phyloP scores from a whole-genome alignment of 30 jellyfish, hydroid and myxozoan species.

The Aurelia aurita complex sp. Pacific region DNA sequence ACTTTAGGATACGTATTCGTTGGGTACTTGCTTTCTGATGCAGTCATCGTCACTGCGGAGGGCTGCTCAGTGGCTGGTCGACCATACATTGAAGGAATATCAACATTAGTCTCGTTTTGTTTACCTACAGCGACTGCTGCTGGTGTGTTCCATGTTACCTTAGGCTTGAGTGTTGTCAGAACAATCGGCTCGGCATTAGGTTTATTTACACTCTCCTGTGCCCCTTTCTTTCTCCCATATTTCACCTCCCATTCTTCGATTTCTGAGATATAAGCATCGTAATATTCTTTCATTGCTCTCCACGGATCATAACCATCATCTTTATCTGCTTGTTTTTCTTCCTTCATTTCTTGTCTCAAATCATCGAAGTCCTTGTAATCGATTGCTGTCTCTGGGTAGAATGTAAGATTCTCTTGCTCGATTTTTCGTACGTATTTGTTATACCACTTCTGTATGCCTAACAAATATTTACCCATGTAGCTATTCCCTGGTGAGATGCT shows the following conservation, averaged over 20 bases:
- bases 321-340: slow-evolving; percentile 54
- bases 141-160: slow-evolving; percentile 54
- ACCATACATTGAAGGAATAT: slow-evolving; percentile 28
- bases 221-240: slow-evolving; percentile 43
- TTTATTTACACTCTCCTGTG: slow-evolving; percentile 56
- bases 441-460: slow-evolving; percentile 60
- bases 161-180: slow-evolving; percentile 30
- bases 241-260: slow-evolving; percentile 65
- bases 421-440: slow-evolving; percentile 47
- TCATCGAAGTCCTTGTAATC: slow-evolving; percentile 31
- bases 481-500: slow-evolving; percentile 50
- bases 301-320: slow-evolving; percentile 63
- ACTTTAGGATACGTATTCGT: slow-evolving; percentile 10
- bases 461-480: slow-evolving; percentile 26
- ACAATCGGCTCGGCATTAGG: slow-evolving; percentile 20
- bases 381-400: slow-evolving; percentile 58
- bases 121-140: slow-evolving; percentile 36
- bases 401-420: slow-evolving; percentile 62
- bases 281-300: slow-evolving; percentile 73
- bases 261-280: slow-evolving; percentile 49
- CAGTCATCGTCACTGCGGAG: slow-evolving; percentile 3
- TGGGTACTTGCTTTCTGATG: slow-evolving; percentile 1
- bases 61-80: slow-evolving; percentile 12
- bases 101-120: slow-evolving; percentile 17
- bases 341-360: slow-evolving; percentile 37